Evolutionary conservation across 2,888 invertebrate genomes (phyloP).

Genomic region (Cantharis nigra): DNA sequence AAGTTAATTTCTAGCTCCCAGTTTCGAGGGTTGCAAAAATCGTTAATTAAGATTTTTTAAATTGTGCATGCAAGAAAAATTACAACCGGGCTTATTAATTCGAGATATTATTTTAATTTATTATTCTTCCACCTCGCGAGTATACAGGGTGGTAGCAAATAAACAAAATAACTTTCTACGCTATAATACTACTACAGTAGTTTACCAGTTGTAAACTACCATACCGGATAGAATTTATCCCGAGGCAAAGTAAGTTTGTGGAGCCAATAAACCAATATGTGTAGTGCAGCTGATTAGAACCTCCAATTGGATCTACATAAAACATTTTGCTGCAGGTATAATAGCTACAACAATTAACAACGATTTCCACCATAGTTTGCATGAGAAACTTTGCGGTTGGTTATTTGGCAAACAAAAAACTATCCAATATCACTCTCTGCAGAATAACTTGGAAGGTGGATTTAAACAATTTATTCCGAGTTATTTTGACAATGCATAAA

Average conservation of each 20-base stretch:
- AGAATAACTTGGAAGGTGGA: background rate
- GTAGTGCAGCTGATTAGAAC: background rate
- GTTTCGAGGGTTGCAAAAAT: background rate
- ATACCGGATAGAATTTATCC: background rate
- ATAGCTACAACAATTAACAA: background rate
- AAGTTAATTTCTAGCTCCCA: background rate
- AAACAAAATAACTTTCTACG: background rate
- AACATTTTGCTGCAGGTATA: background rate
- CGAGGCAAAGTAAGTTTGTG: background rate
- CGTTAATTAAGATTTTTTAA: background rate
- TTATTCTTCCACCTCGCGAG: background rate
- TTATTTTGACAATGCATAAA: background rate
- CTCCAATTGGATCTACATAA: background rate
- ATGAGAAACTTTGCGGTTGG: background rate
- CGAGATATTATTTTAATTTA: background rate
- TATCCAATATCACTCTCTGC: background rate
- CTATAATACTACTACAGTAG: background rate
- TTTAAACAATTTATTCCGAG: background rate
- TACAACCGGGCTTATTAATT: background rate
- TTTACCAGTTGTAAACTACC: background rate
- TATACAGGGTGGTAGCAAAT: background rate
- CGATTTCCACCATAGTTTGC: background rate
- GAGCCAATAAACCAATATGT: background rate
- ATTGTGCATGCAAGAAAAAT: background rate
- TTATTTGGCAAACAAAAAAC: background rate